Percentiles rank a stretch among this genome's conserved stretches.
These are phyloP conservation scores for Pachyuromys duprasi DNA, from an alignment of 2,797 vertebrate species.

Conservation along the genomic window DNA sequence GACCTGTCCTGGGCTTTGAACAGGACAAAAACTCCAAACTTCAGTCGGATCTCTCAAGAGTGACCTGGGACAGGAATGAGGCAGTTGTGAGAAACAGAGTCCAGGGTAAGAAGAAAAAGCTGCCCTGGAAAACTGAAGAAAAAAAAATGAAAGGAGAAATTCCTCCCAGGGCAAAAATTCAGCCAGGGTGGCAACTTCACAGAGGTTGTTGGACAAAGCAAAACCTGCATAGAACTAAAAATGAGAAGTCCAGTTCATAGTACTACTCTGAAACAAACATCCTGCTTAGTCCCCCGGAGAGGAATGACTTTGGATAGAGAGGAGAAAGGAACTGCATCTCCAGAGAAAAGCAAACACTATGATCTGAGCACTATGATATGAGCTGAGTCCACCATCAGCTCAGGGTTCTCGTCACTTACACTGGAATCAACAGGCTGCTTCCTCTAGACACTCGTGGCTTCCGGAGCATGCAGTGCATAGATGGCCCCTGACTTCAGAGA, in stretches of 20 bases:
- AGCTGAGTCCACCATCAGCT: too few relatives aligned
- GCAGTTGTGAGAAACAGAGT: background rate
- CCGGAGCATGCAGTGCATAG: background rate
- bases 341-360: background rate
- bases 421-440: background rate
- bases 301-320: background rate
- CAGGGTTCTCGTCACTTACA: background rate
- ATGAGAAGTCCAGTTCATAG: background rate
- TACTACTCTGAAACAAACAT: background rate
- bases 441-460: background rate
- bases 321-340: background rate
- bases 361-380: too few relatives aligned
- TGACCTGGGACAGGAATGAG: background rate
- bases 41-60: background rate
- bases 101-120: background rate
- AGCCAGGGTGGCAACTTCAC: background rate
- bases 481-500: background rate
- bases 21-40: background rate
- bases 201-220: slow-evolving; percentile 15
- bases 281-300: background rate
- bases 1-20: background rate
- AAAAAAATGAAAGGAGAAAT: background rate
- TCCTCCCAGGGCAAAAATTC: background rate
- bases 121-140: background rate
- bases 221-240: background rate